Evolutionary conservation across 2,888 invertebrate genomes (phyloP), one percentile per base, ranked within the genome.

Genomic region (Diplolepis rosae): DNA sequence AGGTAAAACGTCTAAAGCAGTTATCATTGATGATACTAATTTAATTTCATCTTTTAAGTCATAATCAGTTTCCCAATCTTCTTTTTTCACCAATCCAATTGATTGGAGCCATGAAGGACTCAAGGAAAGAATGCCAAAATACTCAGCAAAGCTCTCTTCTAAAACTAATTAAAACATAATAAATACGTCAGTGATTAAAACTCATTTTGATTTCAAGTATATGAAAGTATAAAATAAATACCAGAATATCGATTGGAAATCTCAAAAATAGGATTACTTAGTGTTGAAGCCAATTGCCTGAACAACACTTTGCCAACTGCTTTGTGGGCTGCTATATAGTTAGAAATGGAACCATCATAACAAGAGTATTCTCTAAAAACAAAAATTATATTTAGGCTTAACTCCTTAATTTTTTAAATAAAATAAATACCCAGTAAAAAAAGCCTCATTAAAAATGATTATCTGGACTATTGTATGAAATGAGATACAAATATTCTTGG

Each of bases 181-280:
- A 32, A 56, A 22, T 18, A 2, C 2, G 11, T 30, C 15, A 4
- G 5, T 30, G 1, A 54, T 54, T 54, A 18, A 52, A 15, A 52
- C 9, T n/a, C 30, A 52, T 3, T 52, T 39, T 11, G n/a, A 13
- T 9, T 39, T 5, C 3, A 39, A 39, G n/a, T n/a, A n/a, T n/a
- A n/a, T n/a, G n/a, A n/a, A n/a, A n/a, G n/a, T n/a, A 32, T 9
- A 11, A 18, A 48, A 48, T 22, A 48, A 22, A 1, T 77, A 86
- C 87, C 85, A 22, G 87, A 87, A 74, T 85, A 86, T 71, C 87
- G 80, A 72, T 87, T 87, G 6, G 82, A 82, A 28, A 75, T 77
- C 28, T 81, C 82, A n/a, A 87, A 78, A 71, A 86, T 80, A 0
- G 85, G 83, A 35, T 72, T 81, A 15, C 66, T 24, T 24, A n/a